Conservation (phyloP, 1,140 invertebrate species). For the Zaprionus gabonicus region DNA sequence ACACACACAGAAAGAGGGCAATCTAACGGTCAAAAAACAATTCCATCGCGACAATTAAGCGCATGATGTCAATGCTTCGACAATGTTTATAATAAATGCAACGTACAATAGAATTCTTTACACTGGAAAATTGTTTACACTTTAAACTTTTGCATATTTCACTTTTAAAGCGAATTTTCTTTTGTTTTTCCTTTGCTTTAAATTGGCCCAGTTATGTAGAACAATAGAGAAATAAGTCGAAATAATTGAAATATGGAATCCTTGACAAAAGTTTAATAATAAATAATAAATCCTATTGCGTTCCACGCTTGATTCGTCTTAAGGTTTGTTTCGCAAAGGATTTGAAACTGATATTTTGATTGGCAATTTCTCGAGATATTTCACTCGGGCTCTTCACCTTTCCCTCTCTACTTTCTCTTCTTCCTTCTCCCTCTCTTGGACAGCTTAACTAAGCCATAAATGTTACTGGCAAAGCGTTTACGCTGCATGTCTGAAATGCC, state of each 20-base stretch:
- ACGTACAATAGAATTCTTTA: not conserved
- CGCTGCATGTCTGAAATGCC: conserved; percentile 30
- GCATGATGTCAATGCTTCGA: conserved; percentile 19
- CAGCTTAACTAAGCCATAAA: conserved; percentile 34
- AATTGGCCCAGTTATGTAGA: not conserved
- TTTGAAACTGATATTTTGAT: conserved; percentile 43
- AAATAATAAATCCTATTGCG: not conserved
- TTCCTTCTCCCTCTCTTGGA: not conserved
- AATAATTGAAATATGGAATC: not conserved
- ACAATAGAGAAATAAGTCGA: not conserved
- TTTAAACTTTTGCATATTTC: no score
- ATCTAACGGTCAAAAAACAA: not conserved
- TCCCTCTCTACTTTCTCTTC: no score
- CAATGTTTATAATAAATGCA: not conserved
- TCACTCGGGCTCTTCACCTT: not conserved
- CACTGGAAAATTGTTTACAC: not conserved
- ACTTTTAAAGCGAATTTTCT: not conserved
- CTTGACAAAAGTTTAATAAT: not conserved
- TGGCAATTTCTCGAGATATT: conserved; percentile 9
- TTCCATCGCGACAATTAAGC: conserved; percentile 6
- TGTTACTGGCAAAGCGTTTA: conserved; percentile 33
- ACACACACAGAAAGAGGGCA: not conserved
- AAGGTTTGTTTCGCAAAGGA: not conserved
- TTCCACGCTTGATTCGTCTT: not conserved
- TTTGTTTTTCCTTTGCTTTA: not conserved